Conservation (phyloP, 2,888 invertebrate genomes). For the Lysandra coridon region DNA sequence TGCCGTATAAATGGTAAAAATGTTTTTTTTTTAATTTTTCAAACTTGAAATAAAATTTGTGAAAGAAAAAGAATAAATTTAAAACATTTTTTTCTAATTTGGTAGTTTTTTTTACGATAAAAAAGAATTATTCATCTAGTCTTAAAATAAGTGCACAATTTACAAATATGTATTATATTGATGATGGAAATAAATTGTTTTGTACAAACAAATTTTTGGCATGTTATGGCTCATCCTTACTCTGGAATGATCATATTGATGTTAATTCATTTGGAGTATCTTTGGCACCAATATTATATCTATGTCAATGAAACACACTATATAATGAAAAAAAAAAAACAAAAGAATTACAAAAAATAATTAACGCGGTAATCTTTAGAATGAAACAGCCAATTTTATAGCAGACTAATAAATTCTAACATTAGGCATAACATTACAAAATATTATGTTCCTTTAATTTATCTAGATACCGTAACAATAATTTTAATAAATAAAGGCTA, state of each 20-base stretch:
- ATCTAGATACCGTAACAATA: neutral
- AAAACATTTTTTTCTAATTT: neutral
- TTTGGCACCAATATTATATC: conserved; percentile 74
- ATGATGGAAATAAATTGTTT: conserved; percentile 37
- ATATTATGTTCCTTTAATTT: neutral
- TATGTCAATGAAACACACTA: conserved; percentile 44
- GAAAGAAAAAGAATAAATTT: neutral
- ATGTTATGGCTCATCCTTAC: conserved; percentile 63
- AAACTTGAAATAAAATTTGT: neutral
- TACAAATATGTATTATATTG: conserved; percentile 24
- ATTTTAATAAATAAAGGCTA: conserved; percentile 15
- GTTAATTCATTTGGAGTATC: conserved; percentile 75
- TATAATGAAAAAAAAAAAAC: neutral
- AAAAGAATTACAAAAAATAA: neutral
- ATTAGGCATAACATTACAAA: neutral
- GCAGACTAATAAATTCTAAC: neutral
- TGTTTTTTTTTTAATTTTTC: neutral
- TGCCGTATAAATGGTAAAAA: neutral
- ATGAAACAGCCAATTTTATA: conserved; percentile 16
- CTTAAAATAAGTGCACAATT: neutral
- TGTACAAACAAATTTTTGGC: conserved; percentile 60
- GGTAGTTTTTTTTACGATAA: neutral
- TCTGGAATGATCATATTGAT: conserved; percentile 70
- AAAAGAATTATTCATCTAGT: neutral
- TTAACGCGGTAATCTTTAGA: neutral